These are phyloP conservation scores for Punctoribates punctum DNA, from an alignment of 2,888 invertebrate species.

Conservation along the genomic window DNA sequence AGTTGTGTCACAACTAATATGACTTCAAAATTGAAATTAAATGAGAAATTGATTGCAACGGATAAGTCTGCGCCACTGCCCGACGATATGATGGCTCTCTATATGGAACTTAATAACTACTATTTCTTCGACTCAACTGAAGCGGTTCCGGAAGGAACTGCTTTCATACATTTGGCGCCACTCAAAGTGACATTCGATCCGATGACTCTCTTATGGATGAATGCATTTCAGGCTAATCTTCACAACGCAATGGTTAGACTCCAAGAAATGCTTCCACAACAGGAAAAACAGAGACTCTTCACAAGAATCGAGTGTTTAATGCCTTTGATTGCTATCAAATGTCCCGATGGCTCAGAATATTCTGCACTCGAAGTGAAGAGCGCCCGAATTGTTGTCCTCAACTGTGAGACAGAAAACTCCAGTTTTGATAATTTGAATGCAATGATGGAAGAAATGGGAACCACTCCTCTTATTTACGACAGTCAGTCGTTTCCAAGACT, in stretches of 20 bases:
- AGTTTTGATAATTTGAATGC: slow-evolving; percentile 52
- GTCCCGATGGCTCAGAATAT: not conserved
- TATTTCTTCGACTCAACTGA: slow-evolving; percentile 74
- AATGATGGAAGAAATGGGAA: slow-evolving; percentile 59
- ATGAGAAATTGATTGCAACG: slow-evolving; percentile 34
- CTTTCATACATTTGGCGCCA: slow-evolving; percentile 87
- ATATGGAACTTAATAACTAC: slow-evolving; percentile 92
- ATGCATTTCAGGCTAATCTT: slow-evolving; percentile 84
- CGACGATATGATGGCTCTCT: slow-evolving; percentile 83
- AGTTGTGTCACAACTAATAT: slow-evolving; percentile 45
- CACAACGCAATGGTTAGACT: slow-evolving; percentile 62
- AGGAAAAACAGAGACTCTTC: not conserved
- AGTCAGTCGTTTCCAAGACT: slow-evolving; percentile 47
- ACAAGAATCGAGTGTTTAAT: slow-evolving; percentile 40
- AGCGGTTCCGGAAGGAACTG: slow-evolving; percentile 87
- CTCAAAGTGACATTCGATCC: slow-evolving; percentile 81
- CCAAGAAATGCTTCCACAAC: slow-evolving; percentile 38
- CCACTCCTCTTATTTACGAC: slow-evolving; percentile 46
- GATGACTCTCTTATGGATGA: slow-evolving; percentile 85
- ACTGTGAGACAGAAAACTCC: slow-evolving; percentile 59
- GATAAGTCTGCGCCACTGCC: slow-evolving; percentile 71
- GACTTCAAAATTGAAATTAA: slow-evolving; percentile 42
- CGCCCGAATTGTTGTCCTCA: slow-evolving; percentile 69
- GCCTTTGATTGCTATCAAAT: slow-evolving; percentile 40
- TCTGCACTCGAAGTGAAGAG: slow-evolving; percentile 72